Evolutionary conservation across 64 coral and sea anemone genomes (phyloP).

Genomic region (Orbicella faveolata): DNA sequence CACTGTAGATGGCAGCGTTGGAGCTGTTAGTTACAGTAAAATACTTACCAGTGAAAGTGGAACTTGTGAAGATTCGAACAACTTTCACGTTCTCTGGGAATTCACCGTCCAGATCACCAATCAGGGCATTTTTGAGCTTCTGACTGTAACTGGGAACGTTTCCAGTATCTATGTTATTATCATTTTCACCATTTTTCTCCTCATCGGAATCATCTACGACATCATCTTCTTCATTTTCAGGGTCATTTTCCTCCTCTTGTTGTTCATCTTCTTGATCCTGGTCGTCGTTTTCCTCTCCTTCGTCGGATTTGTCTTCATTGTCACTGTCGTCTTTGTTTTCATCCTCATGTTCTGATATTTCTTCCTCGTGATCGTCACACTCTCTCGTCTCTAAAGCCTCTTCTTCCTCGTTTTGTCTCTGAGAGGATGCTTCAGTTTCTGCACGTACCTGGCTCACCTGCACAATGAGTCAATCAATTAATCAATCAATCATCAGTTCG

Average conservation of each 20-base stretch:
- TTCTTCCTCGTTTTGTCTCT: background rate
- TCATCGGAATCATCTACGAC: background rate
- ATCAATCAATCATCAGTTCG: too few relatives aligned
- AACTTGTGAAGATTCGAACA: slow-evolving; percentile 98
- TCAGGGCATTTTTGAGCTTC: slow-evolving; percentile 45
- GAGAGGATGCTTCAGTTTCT: background rate
- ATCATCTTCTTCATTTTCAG: background rate
- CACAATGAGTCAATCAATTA: background rate
- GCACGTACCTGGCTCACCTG: background rate
- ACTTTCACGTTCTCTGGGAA: slow-evolving; percentile 85
- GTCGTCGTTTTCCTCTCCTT: background rate
- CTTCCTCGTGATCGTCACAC: background rate
- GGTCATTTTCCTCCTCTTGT: background rate
- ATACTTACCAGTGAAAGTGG: slow-evolving; percentile 84
- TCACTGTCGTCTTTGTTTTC: background rate
- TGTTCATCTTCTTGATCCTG: background rate
- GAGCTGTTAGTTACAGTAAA: too few relatives aligned
- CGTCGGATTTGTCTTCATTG: background rate
- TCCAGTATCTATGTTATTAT: too few relatives aligned
- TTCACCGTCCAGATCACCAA: slow-evolving; percentile 60
- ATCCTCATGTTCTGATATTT: background rate
- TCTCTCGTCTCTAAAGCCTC: background rate
- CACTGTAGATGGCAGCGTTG: too few relatives aligned
- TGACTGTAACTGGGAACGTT: background rate
- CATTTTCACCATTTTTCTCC: background rate